Conservation (phyloP, 2,888 invertebrate genomes). For the Eretmocerus hayati region DNA sequence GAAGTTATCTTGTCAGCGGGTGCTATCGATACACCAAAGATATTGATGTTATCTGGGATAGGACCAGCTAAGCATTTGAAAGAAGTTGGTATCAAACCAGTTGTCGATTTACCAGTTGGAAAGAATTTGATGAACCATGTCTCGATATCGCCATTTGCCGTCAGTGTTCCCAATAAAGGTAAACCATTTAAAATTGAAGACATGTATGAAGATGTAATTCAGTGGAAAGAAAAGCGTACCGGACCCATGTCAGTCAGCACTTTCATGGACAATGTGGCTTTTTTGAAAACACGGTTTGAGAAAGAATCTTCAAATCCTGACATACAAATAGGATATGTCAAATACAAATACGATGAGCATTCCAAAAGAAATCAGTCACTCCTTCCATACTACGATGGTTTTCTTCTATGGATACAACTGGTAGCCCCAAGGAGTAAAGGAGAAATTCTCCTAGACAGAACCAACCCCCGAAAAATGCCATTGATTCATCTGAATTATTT, state of each 20-base stretch:
- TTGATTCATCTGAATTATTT: constrained; percentile 12
- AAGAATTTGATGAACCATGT: constrained; percentile 51
- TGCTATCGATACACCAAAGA: constrained; percentile 47
- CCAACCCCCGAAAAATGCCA: constrained; percentile 12
- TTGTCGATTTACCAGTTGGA: constrained; percentile 46
- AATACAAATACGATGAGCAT: not conserved
- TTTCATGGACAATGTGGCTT: constrained; percentile 51
- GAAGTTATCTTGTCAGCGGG: constrained; percentile 51
- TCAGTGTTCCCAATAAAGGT: constrained; percentile 32
- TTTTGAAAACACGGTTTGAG: constrained; percentile 55
- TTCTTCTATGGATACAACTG: constrained; percentile 11
- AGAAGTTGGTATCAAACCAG: constrained; percentile 38
- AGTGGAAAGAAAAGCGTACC: constrained; percentile 49
- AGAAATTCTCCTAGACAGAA: constrained; percentile 20
- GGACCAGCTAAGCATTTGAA: constrained; percentile 45
- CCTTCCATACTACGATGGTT: constrained; percentile 21
- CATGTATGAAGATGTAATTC: constrained; percentile 38
- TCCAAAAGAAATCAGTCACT: not conserved
- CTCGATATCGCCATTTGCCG: constrained; percentile 39
- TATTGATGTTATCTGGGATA: constrained; percentile 51
- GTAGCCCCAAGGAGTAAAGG: constrained; percentile 24
- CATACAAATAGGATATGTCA: constrained; percentile 52
- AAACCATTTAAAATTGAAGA: constrained; percentile 31
- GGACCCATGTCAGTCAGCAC: constrained; percentile 46
- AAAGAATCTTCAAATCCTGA: constrained; percentile 51